phyloP scores from a whole-genome alignment of 2,797 vertebrate genomes.

The Manis pentadactyla region DNA sequence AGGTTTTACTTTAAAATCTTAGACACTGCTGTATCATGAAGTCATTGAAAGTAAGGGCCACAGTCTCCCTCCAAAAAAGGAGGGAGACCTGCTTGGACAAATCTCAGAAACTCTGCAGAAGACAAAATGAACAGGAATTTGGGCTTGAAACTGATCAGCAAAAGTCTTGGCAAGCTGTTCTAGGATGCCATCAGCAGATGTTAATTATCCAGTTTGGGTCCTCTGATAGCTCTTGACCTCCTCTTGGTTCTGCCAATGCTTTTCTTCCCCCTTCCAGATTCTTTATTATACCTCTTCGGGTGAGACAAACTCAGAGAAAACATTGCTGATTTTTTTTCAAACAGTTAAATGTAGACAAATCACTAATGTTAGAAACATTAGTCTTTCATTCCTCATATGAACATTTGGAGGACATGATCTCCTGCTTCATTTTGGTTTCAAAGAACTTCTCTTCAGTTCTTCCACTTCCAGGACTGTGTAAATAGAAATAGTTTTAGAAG shows the following conservation, averaged over 20 bases:
- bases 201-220: not conserved
- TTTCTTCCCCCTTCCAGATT: not conserved
- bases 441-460: conserved; percentile 42
- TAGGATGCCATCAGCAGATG: conserved; percentile 11
- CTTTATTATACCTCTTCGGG: not conserved
- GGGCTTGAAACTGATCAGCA: not conserved
- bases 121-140: conserved; percentile 17
- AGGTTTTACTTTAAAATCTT: conserved; percentile 36
- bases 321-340: conserved; percentile 23
- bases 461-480: not conserved
- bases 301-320: not conserved
- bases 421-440: conserved; percentile 34
- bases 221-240: not conserved
- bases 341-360: not conserved
- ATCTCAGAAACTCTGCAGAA: not conserved
- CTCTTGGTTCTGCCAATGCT: not conserved
- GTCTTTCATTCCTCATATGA: not conserved
- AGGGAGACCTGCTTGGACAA: not conserved
- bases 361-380: not conserved
- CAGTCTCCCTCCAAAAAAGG: not conserved
- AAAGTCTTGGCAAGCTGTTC: not conserved
- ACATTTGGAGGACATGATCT: not conserved
- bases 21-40: not conserved
- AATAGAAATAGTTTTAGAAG: conserved; percentile 45
- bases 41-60: not conserved